phyloP scores from a whole-genome alignment of 23 tunicate genomes.

The Corella eumyota region DNA sequence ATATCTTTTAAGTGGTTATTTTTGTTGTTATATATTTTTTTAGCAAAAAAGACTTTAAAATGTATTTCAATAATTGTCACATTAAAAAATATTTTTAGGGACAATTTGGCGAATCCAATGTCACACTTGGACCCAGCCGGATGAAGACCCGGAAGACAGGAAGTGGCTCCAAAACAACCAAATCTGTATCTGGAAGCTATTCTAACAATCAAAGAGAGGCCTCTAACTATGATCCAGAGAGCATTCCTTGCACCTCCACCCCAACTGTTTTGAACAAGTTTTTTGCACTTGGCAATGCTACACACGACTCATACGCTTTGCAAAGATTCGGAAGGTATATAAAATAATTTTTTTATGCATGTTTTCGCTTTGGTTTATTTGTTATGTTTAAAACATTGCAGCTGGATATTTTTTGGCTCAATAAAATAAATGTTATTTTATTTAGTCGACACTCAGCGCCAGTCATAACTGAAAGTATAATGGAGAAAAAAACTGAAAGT shows the following conservation, averaged over 20 bases:
- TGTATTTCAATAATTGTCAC: no score
- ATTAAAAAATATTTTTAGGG: background rate
- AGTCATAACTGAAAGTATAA: slow-evolving; percentile 14
- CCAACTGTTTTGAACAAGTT: slow-evolving; percentile 72
- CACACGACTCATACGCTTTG: slow-evolving; percentile 6
- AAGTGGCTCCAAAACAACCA: slow-evolving; percentile 52
- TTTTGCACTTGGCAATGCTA: slow-evolving; percentile 43
- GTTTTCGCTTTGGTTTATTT: no score
- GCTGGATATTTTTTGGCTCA: no score
- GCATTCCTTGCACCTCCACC: slow-evolving; percentile 46
- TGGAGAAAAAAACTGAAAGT: slow-evolving; percentile 23
- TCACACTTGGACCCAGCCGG: slow-evolving; percentile 69
- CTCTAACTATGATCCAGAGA: background rate
- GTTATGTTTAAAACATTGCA: no score
- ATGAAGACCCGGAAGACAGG: slow-evolving; percentile 68
- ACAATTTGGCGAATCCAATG: slow-evolving; percentile 50
- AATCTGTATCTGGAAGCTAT: slow-evolving; percentile 43
- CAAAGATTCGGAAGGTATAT: slow-evolving; percentile 31
- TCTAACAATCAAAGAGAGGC: no score
- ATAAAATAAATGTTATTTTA: no score
- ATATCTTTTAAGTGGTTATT: no score
- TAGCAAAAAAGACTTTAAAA: no score
- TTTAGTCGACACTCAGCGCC: slow-evolving; percentile 27
- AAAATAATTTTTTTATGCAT: background rate
- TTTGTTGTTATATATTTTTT: no score